Conservation (phyloP, 1,140 invertebrate genomes). For the Cataglyphis hispanica region DNA sequence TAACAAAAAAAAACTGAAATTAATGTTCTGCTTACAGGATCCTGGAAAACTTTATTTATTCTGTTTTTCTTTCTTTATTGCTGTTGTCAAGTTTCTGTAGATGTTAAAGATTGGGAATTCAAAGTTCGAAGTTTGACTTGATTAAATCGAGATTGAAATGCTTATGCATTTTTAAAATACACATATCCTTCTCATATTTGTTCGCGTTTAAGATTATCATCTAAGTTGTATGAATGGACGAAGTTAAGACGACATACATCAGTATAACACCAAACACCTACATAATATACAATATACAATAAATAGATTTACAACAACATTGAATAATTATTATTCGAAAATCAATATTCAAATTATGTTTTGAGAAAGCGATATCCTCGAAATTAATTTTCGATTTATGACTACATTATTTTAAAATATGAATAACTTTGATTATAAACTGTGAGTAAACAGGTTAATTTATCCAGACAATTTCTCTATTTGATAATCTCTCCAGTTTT, state of each 20-base stretch:
- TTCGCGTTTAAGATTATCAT: neutral
- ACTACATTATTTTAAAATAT: too few relatives aligned
- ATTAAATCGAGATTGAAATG: too few relatives aligned
- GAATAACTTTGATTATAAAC: too few relatives aligned
- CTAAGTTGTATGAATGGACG: neutral
- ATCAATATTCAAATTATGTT: neutral
- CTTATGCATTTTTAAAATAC: too few relatives aligned
- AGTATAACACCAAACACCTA: conserved; percentile 27
- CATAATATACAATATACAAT: neutral
- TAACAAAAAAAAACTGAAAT: conserved; percentile 17
- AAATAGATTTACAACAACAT: too few relatives aligned
- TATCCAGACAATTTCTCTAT: too few relatives aligned
- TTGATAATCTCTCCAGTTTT: too few relatives aligned
- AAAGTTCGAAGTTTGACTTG: too few relatives aligned
- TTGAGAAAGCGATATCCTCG: too few relatives aligned
- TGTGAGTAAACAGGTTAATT: too few relatives aligned
- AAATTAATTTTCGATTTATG: too few relatives aligned
- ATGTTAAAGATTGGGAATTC: conserved; percentile 80
- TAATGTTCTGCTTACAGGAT: conserved; percentile 80
- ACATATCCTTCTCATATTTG: too few relatives aligned
- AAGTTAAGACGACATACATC: conserved; percentile 22
- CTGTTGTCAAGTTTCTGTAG: conserved; percentile 86
- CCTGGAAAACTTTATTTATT: conserved; percentile 73
- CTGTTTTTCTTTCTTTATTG: conserved; percentile 86
- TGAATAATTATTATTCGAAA: neutral